Base-by-base conservation (phyloP, 2,797 vertebrate genomes). In the Sparidentex hasta region DNA sequence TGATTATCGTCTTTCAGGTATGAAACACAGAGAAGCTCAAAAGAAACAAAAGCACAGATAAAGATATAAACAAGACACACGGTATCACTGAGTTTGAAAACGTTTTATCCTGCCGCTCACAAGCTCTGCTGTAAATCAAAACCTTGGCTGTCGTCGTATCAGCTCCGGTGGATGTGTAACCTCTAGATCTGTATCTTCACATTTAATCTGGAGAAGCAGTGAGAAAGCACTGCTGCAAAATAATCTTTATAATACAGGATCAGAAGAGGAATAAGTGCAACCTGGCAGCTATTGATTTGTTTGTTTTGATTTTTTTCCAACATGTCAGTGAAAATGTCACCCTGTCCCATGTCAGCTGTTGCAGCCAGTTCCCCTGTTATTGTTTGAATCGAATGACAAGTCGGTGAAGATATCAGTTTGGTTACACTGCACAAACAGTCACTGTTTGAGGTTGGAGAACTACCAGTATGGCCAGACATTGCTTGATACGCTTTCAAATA, bases 1-100 rank as follows among this genome's bases (percentile, higher is more conserved):
- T 98, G 96, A 97, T 99, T 87, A 99, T 99, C 83, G 96, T 99
- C 80, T 96, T 99, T 74, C 98, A 99, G 98, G 98, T 99, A 96
- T 86, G 51, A 68, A 76, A 55, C 68, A 18, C 17, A 57, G 62
- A 61, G 67, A 65, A 65, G 21, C 52, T 50, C 55, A 56, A 38
- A 56, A 72, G n/a, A 85, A 84, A 69, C 47, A 81, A 74, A 76
- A 65, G 65, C 55, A 48, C 51, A 59, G 61, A 70, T 55, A 82
- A 82, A 76, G 55, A 64, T 58, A 58, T 48, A 63, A 74, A 74
- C 20, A 43, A 29, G 57, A 61, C 43, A 2, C 11, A 21, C 18
- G 1, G 46, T 41, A 55, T 75, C 25, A n/a, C 29, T 25, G 1
- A 17, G 58, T 75, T 38, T 58, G 17, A 77, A 84, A 84, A 82